Base-by-base conservation (phyloP, 2,888 invertebrate genomes). In the Hybos culiciformis region DNA sequence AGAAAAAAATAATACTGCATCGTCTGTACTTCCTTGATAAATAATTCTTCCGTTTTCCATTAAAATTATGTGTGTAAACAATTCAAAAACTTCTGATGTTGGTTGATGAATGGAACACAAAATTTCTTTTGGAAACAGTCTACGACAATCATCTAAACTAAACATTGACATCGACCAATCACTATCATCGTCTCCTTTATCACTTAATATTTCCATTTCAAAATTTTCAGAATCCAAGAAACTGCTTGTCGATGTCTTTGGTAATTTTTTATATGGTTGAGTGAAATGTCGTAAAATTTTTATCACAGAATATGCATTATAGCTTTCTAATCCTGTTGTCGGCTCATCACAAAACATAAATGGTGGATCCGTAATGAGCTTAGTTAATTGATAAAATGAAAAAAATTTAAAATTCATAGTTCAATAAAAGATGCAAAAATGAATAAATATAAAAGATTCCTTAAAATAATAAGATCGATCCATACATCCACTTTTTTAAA, bases 301-400 rank as follows among this genome's bases (percentile, higher is more conserved):
- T 9, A 90, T 77, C 1, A 93, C 84, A 14, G 78, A 76, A 48
- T 78, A 78, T 0, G 94, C 91, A 58, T 81, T 87, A 63, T 77
- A 92, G 52, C 90, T 88, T 64, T 94, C 94, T 41, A 94, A 65
- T 0, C 93, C 91, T 0, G 90, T 88, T 0, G 92, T 93, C 0
- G 91, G 91, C 60, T 94, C 94, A 58, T 94, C 93, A 61, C 91
- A 91, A 67, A 93, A 92, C 41, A 94, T 66, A 43, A 94, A 74
- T 4, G 81, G 78, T 1, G 93, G 93, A 59, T 93, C 86, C 41
- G 83, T 88, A 42, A 93, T 69, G 8, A 91, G 71, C 85, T 86
- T 60, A 17, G 49, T 46, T 44, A 26, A 46, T 38, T 21, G n/a
- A n/a, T n/a, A n/a, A n/a, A n/a, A n/a, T n/a, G n/a, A n/a, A n/a